A percentile compares a stretch with the other conserved stretches of the same genome.
phyloP scores from a whole-genome alignment of 53 echinoderm and acorn worm genomes.

The Glandiceps talaboti region DNA sequence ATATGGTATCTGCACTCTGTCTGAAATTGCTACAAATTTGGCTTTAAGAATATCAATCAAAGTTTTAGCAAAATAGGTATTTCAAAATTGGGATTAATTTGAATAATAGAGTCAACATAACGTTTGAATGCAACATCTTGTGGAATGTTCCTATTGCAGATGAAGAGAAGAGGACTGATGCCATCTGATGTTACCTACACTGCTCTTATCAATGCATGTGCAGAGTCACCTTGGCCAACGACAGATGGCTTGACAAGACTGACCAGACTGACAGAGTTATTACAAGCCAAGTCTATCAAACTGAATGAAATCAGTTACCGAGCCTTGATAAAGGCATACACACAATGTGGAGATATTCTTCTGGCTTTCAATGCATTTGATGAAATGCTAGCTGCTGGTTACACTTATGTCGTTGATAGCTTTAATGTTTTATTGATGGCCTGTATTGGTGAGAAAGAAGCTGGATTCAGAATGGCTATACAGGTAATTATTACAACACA shows the following conservation, averaged over 20 bases:
- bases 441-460: slow-evolving; percentile 58
- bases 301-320: slow-evolving; percentile 46
- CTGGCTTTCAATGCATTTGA: slow-evolving; percentile 64
- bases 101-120: too few relatives aligned
- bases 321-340: slow-evolving; percentile 93
- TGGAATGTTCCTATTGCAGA: slow-evolving; percentile 20
- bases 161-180: slow-evolving; percentile 62
- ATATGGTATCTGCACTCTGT: too few relatives aligned
- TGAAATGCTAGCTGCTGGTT: slow-evolving; percentile 46
- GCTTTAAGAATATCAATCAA: too few relatives aligned
- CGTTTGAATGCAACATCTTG: too few relatives aligned
- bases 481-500: slow-evolving; percentile 57
- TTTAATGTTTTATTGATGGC: slow-evolving; percentile 70
- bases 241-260: slow-evolving; percentile 61
- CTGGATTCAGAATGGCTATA: slow-evolving; percentile 59
- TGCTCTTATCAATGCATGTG: slow-evolving; percentile 75
- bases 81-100: too few relatives aligned
- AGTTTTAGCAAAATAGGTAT: too few relatives aligned
- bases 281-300: slow-evolving; percentile 51
- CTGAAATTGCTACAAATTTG: too few relatives aligned
- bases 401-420: slow-evolving; percentile 30
- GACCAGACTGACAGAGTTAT: slow-evolving; percentile 56
- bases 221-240: slow-evolving; percentile 82
- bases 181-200: slow-evolving; percentile 77
- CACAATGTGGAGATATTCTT: slow-evolving; percentile 83